Evolutionary conservation across 2,888 invertebrate species (phyloP), one percentile per base, ranked within the genome.

Genomic region (Phalangium opilio): DNA sequence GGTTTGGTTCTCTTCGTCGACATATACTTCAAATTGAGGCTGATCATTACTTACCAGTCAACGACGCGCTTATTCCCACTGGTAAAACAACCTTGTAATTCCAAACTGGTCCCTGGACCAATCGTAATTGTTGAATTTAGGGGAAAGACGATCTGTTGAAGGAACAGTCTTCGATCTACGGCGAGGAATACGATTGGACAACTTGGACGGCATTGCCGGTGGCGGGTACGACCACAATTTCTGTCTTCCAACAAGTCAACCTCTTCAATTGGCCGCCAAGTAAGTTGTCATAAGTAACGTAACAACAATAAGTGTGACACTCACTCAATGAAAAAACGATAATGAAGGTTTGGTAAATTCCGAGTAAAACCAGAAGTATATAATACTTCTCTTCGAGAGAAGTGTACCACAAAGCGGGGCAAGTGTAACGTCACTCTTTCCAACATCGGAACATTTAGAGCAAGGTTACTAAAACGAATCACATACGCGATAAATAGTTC

Each of bases 161-260:
- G 77, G 76, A 1, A 82, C 81, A 0, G 60, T 74, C 0, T 83
- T 77, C 61, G 87, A 91, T 67, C 72, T 91, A 41, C 73, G 81
- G 11, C 70, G 74, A 1, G 74, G 79, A 1, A 74, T 74, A 44
- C 62, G 73, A 15, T 65, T 91, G 12, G 76, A 76, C 2, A 70
- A 76, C 21, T 70, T 90, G 32, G 67, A 75, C 8, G 21, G 75
- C 58, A 72, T 82, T 47, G 77, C 79, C 0, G 69, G 72, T 19
- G 75, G 75, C 17, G 89, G 89, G 2, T 87, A 77, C 60, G 87
- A 90, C 65, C 71, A 82, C 56, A 89, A 86, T 65, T 89, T 76
- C 62, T 85, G 86, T 60, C 36, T 56, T 8, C n/a, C n/a, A n/a
- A n/a, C n/a, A n/a, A n/a, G 27, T 27, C 27, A 27, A 27, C 27